phyloP scores from a whole-genome alignment of 2,797 vertebrate species.

The Sebastolobus altivelis region DNA sequence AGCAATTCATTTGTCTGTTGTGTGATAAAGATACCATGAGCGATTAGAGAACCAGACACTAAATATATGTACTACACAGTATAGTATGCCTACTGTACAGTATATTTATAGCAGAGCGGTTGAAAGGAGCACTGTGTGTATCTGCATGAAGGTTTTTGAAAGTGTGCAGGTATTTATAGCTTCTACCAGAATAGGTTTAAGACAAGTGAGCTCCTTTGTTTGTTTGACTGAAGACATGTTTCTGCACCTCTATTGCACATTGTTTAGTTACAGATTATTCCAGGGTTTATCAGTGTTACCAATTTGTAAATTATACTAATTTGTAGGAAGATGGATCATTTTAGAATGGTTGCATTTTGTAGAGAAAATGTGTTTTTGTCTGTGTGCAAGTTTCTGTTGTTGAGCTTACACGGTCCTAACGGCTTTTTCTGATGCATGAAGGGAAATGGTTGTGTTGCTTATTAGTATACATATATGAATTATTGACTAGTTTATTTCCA shows the following conservation, averaged over 20 bases:
- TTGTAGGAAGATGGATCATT: conserved; percentile 44
- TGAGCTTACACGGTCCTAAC: conserved; percentile 42
- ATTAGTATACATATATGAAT: conserved; percentile 73
- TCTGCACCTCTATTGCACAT: conserved; percentile 51
- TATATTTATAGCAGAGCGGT: conserved; percentile 62
- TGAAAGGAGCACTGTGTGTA: conserved; percentile 54
- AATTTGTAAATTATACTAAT: conserved; percentile 59
- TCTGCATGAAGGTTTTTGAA: conserved; percentile 58
- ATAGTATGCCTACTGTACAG: conserved; percentile 26
- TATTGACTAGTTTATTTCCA: conserved; percentile 71
- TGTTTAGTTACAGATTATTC: conserved; percentile 57
- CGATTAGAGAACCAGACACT: conserved; percentile 41
- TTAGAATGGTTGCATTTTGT: conserved; percentile 43
- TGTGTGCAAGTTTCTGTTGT: conserved; percentile 33
- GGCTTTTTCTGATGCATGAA: conserved; percentile 58
- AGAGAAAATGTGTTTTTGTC: conserved; percentile 39
- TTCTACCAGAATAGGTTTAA: conserved; percentile 68
- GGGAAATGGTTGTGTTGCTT: conserved; percentile 62
- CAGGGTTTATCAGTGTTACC: conserved; percentile 48
- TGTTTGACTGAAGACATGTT: conserved; percentile 60
- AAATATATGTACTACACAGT: conserved; percentile 43
- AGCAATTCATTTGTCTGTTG: conserved; percentile 36
- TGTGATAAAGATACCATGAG: conserved; percentile 29
- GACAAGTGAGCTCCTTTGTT: conserved; percentile 72
- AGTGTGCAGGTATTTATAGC: conserved; percentile 77